phyloP scores from a whole-genome alignment of 2,113 vertebrate genomes.

The Australoheros scitulus region DNA sequence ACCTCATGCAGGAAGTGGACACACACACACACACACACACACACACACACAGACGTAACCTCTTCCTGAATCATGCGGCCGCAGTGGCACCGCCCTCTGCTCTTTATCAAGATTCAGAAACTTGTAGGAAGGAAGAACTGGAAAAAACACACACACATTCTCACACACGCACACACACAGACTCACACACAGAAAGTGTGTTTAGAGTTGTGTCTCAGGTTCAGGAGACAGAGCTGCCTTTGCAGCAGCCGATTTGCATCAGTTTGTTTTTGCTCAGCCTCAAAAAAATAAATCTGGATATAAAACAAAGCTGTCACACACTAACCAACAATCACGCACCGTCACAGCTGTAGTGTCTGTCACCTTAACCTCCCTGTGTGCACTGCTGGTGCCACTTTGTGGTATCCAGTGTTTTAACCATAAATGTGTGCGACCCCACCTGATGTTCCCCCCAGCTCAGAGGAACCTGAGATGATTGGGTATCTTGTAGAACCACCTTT shows the following conservation, averaged over 20 bases:
- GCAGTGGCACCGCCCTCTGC: conserved; percentile 35
- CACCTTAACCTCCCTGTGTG: neutral
- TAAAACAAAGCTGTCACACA: neutral
- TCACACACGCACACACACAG: neutral
- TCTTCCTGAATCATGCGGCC: conserved; percentile 57
- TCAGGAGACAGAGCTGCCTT: neutral
- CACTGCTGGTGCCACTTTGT: neutral
- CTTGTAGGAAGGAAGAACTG: conserved; percentile 28
- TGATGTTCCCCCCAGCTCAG: neutral
- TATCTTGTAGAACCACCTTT: neutral
- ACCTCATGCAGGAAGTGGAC: conserved; percentile 63
- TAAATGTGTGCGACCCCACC: neutral
- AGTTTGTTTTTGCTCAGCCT: neutral
- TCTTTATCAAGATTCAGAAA: conserved; percentile 54
- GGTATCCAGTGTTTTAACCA: too few species aligned
- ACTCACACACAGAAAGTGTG: neutral
- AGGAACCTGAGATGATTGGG: neutral
- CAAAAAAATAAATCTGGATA: neutral
- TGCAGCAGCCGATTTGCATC: neutral
- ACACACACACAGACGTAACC: conserved; percentile 39
- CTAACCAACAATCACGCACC: fast-evolving
- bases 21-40: conserved; percentile 41
- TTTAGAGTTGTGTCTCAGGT: neutral
- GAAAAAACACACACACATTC: neutral
- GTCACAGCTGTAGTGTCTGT: neutral